Evolutionary conservation across 1,140 invertebrate species (phyloP).

Genomic region (Diorhabda elongata): DNA sequence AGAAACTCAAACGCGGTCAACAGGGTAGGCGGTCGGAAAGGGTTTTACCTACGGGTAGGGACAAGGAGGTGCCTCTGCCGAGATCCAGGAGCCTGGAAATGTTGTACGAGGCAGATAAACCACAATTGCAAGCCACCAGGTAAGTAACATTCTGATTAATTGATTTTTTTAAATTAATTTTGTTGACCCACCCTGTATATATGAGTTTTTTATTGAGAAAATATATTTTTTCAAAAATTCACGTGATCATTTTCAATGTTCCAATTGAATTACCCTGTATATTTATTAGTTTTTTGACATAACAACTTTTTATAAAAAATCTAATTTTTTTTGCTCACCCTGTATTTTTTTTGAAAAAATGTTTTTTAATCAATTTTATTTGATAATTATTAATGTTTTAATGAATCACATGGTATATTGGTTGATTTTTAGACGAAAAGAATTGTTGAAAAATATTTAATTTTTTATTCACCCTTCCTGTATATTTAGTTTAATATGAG

Average conservation of each 20-base stretch:
- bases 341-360: too few species aligned
- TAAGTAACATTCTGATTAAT: constrained; percentile 16
- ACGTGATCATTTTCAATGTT: neutral
- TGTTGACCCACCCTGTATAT: neutral
- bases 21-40: constrained; percentile 58
- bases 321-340: too few species aligned
- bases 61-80: constrained; percentile 55
- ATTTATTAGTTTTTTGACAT: neutral
- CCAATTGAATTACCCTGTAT: neutral
- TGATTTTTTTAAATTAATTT: neutral
- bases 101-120: constrained; percentile 48
- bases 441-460: too few species aligned
- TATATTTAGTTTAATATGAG: too few species aligned
- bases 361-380: too few species aligned
- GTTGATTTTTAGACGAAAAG: too few species aligned
- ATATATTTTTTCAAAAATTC: neutral
- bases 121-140: constrained; percentile 38
- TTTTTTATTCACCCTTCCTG: too few species aligned
- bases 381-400: too few species aligned
- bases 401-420: too few species aligned
- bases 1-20: constrained; percentile 60
- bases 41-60: constrained; percentile 52
- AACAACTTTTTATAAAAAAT: too few species aligned
- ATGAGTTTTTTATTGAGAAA: neutral
- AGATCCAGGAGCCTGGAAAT: constrained; percentile 62